Evolutionary conservation across 2,113 vertebrate species (phyloP), one percentile per base, ranked within the genome.

Genomic region (Ctenodactylus gundi): DNA sequence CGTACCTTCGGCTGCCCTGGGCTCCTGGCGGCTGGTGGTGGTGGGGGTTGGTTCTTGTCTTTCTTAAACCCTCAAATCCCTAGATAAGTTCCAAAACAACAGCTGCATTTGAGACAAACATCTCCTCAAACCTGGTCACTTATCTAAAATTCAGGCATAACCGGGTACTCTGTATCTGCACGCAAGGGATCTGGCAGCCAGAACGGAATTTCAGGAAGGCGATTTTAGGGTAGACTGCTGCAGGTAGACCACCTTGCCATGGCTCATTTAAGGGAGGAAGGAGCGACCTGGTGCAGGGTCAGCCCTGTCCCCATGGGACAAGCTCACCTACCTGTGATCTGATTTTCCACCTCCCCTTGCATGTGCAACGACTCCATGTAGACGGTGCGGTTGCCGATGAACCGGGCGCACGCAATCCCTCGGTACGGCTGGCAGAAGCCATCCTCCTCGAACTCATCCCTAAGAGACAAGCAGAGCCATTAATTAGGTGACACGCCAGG

Each of bases 321-420:
- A n/a, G n/a, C n/a, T 96, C 51, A 98, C 97, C 34, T 94, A 99
- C 99, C 99, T 98, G 99, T 99, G 80, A 99, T 99, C 97, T 99
- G 99, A 58, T 99, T 99, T 98, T 99, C 99, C 76, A 99, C 99
- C 96, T 99, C 99, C 0, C 99, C 99, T 96, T 99, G 99, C 99
- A 99, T 99, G 94, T 99, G 99, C 96, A 99, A 94, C n/a, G 99
- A 99, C 94, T 99, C 99, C 95, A 99, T 99, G 10, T 99, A 99
- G 97, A 99, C 99, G 87, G 99, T 99, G 86, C 99, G 98, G 97
- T 99, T 99, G 0, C 99, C 99, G 12, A 99, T 99, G 94, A 99
- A 99, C 11, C 99, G 99, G 0, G 99, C 99, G 2, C 99, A 99
- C 21, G 99, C 99, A 2, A 99, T 99, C n/a, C 99, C 99, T 97